Evolutionary conservation across 2,113 vertebrate genomes (phyloP), one percentile per base, ranked within the genome.

Genomic region (Xerus inauris): DNA sequence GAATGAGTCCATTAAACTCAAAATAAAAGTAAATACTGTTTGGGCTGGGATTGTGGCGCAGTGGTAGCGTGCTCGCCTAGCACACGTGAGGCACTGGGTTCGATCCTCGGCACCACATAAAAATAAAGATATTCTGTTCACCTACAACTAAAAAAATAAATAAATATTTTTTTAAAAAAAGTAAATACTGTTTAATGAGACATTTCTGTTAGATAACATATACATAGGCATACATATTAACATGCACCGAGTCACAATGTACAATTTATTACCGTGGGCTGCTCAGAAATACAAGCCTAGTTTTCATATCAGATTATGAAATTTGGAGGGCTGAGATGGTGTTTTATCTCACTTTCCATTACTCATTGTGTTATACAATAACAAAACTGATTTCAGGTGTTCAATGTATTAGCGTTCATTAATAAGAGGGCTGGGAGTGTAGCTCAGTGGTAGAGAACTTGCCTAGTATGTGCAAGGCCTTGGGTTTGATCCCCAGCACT

Each of bases 1-100:
- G 22, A 86, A 49, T 35, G 24, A 77, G 28, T 54, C 12, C 2
- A 47, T n/a, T 42, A 93, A 5, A 77, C 65, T 87, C 54, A 22
- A 72, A 79, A 89, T 47, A 83, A 92, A 85, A 20, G 51, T 75
- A 69, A 84, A 57, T n/a, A n/a, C n/a, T n/a, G n/a, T n/a, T n/a
- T n/a, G n/a, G n/a, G n/a, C n/a, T n/a, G n/a, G n/a, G n/a, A n/a
- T n/a, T n/a, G n/a, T n/a, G n/a, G n/a, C n/a, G n/a, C n/a, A n/a
- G n/a, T n/a, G n/a, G n/a, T n/a, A n/a, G n/a, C n/a, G n/a, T n/a
- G n/a, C n/a, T n/a, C n/a, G n/a, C n/a, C n/a, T n/a, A n/a, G n/a
- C n/a, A n/a, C n/a, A n/a, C n/a, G n/a, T n/a, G n/a, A n/a, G n/a
- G n/a, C n/a, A n/a, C n/a, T n/a, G n/a, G n/a, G n/a, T n/a, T n/a